Evolutionary conservation across 2,797 vertebrate species (phyloP), one percentile per base, ranked within the genome.

Genomic region (Sardinella longiceps): DNA sequence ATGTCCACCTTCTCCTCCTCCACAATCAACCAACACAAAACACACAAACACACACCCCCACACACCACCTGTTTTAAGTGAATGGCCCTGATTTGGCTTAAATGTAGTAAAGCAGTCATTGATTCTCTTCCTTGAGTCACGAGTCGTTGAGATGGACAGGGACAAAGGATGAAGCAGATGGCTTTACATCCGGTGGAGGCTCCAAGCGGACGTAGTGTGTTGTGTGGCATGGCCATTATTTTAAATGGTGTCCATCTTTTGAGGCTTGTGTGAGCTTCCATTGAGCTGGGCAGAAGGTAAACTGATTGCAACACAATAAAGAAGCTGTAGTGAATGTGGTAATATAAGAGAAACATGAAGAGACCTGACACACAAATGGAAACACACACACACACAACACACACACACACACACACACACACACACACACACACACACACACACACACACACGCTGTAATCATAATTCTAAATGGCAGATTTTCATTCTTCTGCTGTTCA

Each of bases 111-210:
- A 5, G 18, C 30, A 74, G 66, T 37, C 66, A 74, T 39, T 39
- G 66, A 74, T 74, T 33, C 33, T 15, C 15, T 33, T 20, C 33
- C 30, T 39, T 74, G n/a, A n/a, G 30, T 33, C 30, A 15, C 39
- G 66, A 14, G 66, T 3, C 20, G 33, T 33, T 18, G 12, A 33
- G 30, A 70, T 30, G 14, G 28, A 30, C 63, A 37, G 66, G 66
- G 66, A 74, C 66, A 74, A 74, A 74, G 66, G 30, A 37, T 18
- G 15, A 33, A 74, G n/a, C 66, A 74, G 66, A 74, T 74, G 66
- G 66, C 66, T 74, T 5, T 18, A 33, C 66, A 74, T 74, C 28
- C 60, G 82, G 82, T 23, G 7, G 0, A 25, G 37, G 10, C n/a
- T 28, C 4, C 30, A 12, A n/a, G 56, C 18, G 30, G 30, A 37